Conservation (phyloP, 2,113 vertebrate genomes). For the Bos javanicus region DNA sequence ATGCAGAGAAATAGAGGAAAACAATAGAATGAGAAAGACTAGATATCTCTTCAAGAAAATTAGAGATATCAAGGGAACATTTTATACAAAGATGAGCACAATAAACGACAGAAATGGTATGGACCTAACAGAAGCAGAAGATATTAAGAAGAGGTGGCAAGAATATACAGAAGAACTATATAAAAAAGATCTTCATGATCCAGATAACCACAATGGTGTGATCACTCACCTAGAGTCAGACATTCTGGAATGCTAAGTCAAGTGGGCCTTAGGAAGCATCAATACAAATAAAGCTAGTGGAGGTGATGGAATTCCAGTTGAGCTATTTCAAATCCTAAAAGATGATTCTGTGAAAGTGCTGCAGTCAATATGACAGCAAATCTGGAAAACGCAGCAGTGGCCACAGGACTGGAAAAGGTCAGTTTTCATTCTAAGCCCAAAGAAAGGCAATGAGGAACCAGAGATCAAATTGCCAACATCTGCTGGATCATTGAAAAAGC, state of each 20-base stretch:
- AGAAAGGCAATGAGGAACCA: not conserved
- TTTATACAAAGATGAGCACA: not conserved
- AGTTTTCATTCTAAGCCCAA: not conserved
- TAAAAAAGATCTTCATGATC: not conserved
- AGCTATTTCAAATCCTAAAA: not conserved
- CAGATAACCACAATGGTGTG: not conserved
- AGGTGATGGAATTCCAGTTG: not conserved
- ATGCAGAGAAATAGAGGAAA: not conserved
- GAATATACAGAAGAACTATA: not conserved
- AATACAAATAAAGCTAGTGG: not conserved
- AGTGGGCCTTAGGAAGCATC: not conserved
- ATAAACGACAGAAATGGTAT: not conserved
- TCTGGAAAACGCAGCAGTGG: not conserved
- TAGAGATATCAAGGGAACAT: not conserved
- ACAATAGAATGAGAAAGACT: not conserved
- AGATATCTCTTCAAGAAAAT: not conserved
- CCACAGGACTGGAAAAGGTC: not conserved
- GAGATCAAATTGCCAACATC: not conserved
- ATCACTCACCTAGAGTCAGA: not conserved
- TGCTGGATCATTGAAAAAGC: not conserved
- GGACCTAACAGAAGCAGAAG: not conserved
- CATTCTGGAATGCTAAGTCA: not conserved
- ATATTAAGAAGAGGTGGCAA: not conserved
- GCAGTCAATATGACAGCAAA: not conserved
- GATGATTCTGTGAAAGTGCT: not conserved